A percentile compares a stretch with the other conserved stretches of the same genome.
Conservation (phyloP, 2,888 invertebrate genomes). For the Drosophila nr. fundita region DNA sequence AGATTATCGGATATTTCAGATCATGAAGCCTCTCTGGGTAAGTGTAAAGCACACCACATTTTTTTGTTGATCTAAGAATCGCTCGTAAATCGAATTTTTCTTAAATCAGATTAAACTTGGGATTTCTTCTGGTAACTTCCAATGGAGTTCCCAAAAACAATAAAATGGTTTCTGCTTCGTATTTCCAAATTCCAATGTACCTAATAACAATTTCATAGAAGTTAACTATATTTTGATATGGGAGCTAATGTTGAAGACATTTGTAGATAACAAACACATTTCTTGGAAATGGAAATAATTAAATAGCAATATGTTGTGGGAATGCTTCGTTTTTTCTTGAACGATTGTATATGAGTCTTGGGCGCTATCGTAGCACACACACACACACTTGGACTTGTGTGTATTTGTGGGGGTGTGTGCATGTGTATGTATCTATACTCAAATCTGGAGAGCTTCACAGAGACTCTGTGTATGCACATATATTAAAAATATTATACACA, state of each 20-base stretch:
- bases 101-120: no score
- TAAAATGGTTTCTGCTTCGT: background rate
- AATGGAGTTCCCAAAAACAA: constrained; percentile 4
- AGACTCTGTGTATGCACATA: constrained; percentile 10
- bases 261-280: constrained; percentile 77
- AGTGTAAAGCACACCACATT: constrained; percentile 85
- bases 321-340: constrained; percentile 33
- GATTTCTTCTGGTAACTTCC: background rate
- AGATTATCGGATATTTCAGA: constrained; percentile 96
- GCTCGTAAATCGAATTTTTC: background rate
- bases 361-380: constrained; percentile 49
- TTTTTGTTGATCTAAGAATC: background rate
- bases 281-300: constrained; percentile 76
- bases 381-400: background rate
- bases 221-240: constrained; percentile 36
- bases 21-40: constrained; percentile 94
- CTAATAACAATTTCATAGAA: constrained; percentile 7
- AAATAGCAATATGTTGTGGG: constrained; percentile 70
- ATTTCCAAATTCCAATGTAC: constrained; percentile 3
- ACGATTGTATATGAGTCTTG: constrained; percentile 32
- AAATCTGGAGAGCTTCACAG: constrained; percentile 8
- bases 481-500: constrained; percentile 22
- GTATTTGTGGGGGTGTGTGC: constrained; percentile 2
- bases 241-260: constrained; percentile 25
- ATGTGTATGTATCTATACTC: constrained; percentile 1